Percentiles rank a stretch among this genome's conserved stretches.
Evolutionary conservation across 2,113 vertebrate genomes (phyloP).

Genomic region (Carassius auratus): DNA sequence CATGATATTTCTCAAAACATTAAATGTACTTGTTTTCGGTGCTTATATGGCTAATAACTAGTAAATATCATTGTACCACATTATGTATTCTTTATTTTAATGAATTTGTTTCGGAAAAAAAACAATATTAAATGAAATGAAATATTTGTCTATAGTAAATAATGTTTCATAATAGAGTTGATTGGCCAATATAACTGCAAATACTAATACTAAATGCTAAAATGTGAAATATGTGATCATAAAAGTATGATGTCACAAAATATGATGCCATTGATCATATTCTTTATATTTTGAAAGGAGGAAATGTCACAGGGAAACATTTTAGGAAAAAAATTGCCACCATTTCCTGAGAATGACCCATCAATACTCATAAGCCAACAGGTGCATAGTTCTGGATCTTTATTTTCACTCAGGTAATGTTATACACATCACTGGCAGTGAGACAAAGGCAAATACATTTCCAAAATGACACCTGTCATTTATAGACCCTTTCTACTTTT

Average conservation of each 20-base stretch:
- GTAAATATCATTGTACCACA: no score
- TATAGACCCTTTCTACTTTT: slow-evolving; percentile 19
- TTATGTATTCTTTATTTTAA: neutral
- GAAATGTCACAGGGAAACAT: neutral
- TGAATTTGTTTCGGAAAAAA: neutral
- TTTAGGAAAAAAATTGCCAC: neutral
- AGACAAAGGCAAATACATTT: slow-evolving; percentile 30
- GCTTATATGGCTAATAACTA: no score
- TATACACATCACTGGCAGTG: neutral
- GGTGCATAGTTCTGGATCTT: neutral
- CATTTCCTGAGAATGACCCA: neutral
- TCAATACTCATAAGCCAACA: neutral
- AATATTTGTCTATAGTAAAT: no score
- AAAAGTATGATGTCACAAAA: neutral
- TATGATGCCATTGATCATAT: neutral
- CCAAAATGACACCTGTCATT: slow-evolving; percentile 26
- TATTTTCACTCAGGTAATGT: neutral
- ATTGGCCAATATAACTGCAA: neutral
- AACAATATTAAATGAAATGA: no score
- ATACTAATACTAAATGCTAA: neutral
- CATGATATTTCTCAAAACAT: no score
- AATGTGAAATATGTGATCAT: neutral
- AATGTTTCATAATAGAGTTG: no score
- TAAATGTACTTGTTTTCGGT: no score
- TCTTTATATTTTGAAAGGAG: neutral